Percentiles rank a stretch among this genome's conserved stretches.
phyloP scores from a whole-genome alignment of 2,797 vertebrate species.

The Melanotaenia nigrans region DNA sequence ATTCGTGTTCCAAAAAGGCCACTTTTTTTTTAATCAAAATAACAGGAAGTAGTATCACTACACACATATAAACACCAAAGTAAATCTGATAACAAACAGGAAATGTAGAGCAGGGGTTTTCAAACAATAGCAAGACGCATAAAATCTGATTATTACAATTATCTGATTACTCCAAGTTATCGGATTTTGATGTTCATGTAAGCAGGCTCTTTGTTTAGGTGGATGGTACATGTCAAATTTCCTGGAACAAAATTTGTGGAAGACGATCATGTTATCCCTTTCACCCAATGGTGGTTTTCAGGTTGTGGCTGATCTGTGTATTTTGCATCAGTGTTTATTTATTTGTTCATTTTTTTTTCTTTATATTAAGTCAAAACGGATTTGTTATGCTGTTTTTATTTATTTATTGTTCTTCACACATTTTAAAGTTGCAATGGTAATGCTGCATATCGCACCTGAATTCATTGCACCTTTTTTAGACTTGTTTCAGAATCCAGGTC shows the following conservation, averaged over 20 bases:
- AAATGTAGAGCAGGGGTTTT: not conserved
- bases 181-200: not conserved
- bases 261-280: not conserved
- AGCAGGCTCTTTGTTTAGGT: not conserved
- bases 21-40: not conserved
- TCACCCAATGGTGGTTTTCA: not conserved
- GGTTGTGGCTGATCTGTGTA: conserved; percentile 6
- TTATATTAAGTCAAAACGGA: not conserved
- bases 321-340: not conserved
- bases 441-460: conserved; percentile 11
- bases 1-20: not conserved
- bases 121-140: not conserved
- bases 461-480: conserved; percentile 37
- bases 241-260: not conserved
- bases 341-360: conserved; percentile 1
- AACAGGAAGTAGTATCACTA: not conserved
- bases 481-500: conserved; percentile 13
- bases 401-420: conserved; percentile 1
- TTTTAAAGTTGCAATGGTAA: conserved; percentile 15
- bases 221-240: no score
- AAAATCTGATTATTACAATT: not conserved
- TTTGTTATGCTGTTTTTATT: not conserved
- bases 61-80: not conserved
- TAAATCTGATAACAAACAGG: not conserved
- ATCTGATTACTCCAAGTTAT: not conserved